Percentiles rank a stretch among this genome's conserved stretches.
Evolutionary conservation across 1,140 invertebrate genomes (phyloP).

Genomic region (Atta cephalotes): DNA sequence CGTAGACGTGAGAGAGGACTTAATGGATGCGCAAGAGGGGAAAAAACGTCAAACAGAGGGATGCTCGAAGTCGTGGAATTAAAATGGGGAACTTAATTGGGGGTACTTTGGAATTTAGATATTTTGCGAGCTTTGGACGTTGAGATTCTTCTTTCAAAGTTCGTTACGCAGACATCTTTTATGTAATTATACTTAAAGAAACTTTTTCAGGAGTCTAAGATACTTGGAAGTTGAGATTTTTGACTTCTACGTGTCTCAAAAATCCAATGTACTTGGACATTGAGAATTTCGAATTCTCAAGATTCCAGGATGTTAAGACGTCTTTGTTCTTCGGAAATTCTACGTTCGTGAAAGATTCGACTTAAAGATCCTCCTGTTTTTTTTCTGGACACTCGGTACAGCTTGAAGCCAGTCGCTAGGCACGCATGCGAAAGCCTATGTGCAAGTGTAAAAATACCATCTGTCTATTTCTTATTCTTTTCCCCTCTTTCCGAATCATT

Average conservation of each 20-base stretch:
- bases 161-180: neutral
- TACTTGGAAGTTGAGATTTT: neutral
- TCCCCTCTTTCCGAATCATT: neutral
- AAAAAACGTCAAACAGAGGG: slow-evolving; percentile 8
- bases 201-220: neutral
- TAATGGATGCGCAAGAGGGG: neutral
- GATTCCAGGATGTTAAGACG: neutral
- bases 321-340: neutral
- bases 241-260: neutral
- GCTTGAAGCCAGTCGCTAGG: slow-evolving; percentile 60
- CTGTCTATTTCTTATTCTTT: slow-evolving; percentile 54
- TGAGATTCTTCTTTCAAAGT: too few relatives aligned
- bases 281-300: neutral
- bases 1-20: neutral
- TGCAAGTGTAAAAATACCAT: slow-evolving; percentile 67
- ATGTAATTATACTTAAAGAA: neutral
- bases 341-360: neutral
- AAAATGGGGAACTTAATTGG: neutral
- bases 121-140: neutral
- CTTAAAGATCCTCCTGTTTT: neutral
- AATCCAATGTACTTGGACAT: neutral
- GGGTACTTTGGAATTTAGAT: neutral
- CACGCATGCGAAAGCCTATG: slow-evolving; percentile 70
- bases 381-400: slow-evolving; percentile 28
- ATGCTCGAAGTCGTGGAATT: slow-evolving; percentile 12